Evolutionary conservation across 2,797 vertebrate species (phyloP), one percentile per base, ranked within the genome.

Genomic region (Trachurus trachurus): DNA sequence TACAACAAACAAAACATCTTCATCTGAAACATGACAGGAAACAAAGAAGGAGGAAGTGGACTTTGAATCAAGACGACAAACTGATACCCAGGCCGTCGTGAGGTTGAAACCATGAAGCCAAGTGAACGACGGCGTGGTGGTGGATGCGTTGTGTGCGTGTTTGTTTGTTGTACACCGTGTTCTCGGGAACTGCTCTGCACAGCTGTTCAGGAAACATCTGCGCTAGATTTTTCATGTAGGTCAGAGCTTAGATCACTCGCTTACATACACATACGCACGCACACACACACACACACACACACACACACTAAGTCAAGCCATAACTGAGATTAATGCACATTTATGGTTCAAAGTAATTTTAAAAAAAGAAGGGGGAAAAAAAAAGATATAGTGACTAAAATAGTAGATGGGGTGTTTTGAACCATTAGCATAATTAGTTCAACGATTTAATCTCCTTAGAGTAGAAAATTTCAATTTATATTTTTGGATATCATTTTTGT

Each of bases 201-300:
- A 88, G 84, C 79, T 89, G 87, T 81, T 85, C 80, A 76, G 81
- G 72, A 85, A 87, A 91, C 80, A 90, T 89, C 84, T 88, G 88
- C 9, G 61, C 57, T 74, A 75, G 34, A 83, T 84, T 73, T 26
- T 80, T 44, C 62, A 88, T 88, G 74, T 88, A 79, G 84, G 83
- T 90, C 86, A 83, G 64, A 74, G 71, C 67, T 81, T 66, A 77
- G 66, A 85, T 82, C 31, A 31, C 57, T 47, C 60, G 54, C 57
- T 47, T 44, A n/a, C 42, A 11, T 26, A 57, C 37, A 29, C 49
- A 26, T 26, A 60, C 58, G 34, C 60, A 64, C 57, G 26, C n/a
- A 6, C 34, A 21, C 57, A 54, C 57, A 54, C 44, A 40, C 45
- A 69, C 39, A 64, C 50, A 58, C 9, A 39, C 21, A 34, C 61